Conservation (phyloP, 2,797 vertebrate species). For the Eurystomus glaucurus region DNA sequence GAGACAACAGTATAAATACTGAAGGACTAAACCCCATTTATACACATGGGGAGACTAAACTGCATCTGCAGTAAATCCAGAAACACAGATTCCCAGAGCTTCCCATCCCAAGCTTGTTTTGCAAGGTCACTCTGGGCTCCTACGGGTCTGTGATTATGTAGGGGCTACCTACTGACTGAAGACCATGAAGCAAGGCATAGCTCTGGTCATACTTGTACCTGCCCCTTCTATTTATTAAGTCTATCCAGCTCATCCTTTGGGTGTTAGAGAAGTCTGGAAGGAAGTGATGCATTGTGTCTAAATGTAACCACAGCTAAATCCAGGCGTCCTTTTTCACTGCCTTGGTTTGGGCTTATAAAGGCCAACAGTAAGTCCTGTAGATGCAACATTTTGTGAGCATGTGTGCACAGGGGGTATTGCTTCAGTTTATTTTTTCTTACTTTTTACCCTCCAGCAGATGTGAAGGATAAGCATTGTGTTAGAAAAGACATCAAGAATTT, state of each 20-base stretch:
- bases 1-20: neutral
- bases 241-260: no score
- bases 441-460: slow-evolving; percentile 5
- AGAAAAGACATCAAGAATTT: slow-evolving; percentile 12
- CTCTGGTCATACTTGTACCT: neutral
- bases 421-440: neutral
- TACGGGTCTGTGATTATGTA: accelerated
- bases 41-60: neutral
- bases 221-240: neutral
- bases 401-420: neutral
- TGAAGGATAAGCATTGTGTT: neutral
- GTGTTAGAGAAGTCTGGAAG: neutral
- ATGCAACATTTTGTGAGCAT: accelerated
- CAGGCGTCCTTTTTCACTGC: neutral
- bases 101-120: neutral
- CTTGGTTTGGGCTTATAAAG: neutral
- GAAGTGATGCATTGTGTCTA: accelerated
- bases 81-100: neutral
- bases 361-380: neutral
- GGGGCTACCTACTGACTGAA: neutral
- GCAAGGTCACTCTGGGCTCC: neutral
- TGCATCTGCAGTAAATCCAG: neutral
- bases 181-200: neutral
- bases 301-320: neutral
- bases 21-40: neutral